phyloP scores from a whole-genome alignment of 2,113 vertebrate genomes.

The Corythornis vintsioides region DNA sequence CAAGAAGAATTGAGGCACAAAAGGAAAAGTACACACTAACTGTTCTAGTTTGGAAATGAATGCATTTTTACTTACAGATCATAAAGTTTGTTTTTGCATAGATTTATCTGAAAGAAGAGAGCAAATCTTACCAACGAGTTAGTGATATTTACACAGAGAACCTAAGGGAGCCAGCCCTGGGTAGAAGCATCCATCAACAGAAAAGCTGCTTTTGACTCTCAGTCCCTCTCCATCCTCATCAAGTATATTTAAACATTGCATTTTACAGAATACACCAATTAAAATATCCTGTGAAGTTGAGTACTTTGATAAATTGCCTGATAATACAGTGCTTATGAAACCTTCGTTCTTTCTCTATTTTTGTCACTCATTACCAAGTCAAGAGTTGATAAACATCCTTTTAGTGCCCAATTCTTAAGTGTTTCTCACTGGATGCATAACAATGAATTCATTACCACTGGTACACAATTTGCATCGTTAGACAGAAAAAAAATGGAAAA shows the following conservation, averaged over 20 bases:
- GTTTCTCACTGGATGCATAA: conserved; percentile 84
- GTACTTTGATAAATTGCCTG: conserved; percentile 74
- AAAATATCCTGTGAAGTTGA: conserved; percentile 73
- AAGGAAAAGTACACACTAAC: conserved; percentile 86
- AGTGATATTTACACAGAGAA: conserved; percentile 77
- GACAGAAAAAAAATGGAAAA: conserved; percentile 79
- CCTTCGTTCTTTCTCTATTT: conserved; percentile 75
- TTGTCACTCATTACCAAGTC: conserved; percentile 82
- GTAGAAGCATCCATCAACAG: conserved; percentile 64
- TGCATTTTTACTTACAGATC: conserved; percentile 99
- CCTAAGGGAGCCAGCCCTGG: conserved; percentile 71
- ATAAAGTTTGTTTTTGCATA: conserved; percentile 85
- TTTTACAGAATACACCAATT: conserved; percentile 78
- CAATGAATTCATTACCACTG: conserved; percentile 86
- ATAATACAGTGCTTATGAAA: conserved; percentile 72
- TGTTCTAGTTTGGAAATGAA: conserved; percentile 95
- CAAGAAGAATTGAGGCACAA: conserved; percentile 86
- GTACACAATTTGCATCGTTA: conserved; percentile 84
- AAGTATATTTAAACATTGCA: conserved; percentile 71
- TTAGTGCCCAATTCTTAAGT: conserved; percentile 88
- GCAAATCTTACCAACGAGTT: conserved; percentile 83
- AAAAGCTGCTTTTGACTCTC: conserved; percentile 72
- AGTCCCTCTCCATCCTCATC: conserved; percentile 68
- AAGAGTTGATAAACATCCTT: conserved; percentile 84
- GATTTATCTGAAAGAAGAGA: conserved; percentile 88